Evolutionary conservation across 2,888 invertebrate species (phyloP).

Genomic region (Emesis russula): DNA sequence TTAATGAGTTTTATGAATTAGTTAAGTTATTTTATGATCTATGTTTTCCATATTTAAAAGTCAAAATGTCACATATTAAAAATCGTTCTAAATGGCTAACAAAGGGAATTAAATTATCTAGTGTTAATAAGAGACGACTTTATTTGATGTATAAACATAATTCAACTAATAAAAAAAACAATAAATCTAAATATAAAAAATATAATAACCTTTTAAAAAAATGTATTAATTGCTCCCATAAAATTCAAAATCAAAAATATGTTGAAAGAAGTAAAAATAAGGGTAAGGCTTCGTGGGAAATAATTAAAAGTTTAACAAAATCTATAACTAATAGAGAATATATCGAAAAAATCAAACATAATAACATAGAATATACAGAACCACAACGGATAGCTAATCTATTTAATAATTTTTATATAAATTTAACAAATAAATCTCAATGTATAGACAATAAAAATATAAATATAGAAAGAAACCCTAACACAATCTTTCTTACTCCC

Average conservation of each 20-base stretch:
- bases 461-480: not conserved
- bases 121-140: not conserved
- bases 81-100: not conserved
- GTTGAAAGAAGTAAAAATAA: not conserved
- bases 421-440: not conserved
- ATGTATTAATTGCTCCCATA: not conserved
- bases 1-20: not conserved
- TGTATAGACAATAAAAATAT: not conserved
- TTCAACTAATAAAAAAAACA: not conserved
- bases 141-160: not conserved
- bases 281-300: slow-evolving; percentile 1
- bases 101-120: not conserved
- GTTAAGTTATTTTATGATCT: not conserved
- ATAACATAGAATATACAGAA: not conserved
- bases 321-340: not conserved
- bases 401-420: slow-evolving; percentile 1
- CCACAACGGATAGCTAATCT: not conserved
- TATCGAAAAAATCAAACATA: not conserved
- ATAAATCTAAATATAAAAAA: not conserved
- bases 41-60: not conserved
- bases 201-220: not conserved
- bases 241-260: slow-evolving; percentile 5
- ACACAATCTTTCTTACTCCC: not conserved
- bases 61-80: not conserved
- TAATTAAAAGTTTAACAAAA: too few relatives aligned